Conservation (phyloP, 2,888 invertebrate genomes). For the Lamellibrachia satsuma region DNA sequence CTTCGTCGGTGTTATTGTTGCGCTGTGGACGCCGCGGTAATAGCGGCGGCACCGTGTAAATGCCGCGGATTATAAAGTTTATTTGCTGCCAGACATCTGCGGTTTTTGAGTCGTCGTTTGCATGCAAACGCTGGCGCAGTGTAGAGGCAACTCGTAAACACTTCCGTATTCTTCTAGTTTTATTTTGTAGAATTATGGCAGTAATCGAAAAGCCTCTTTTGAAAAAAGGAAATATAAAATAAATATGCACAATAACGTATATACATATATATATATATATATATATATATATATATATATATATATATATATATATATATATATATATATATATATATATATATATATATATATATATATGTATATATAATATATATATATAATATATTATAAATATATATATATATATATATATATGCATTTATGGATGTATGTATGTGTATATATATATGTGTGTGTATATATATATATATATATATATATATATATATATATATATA, state of each 20-base stretch:
- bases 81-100: neutral
- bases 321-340: too few relatives aligned
- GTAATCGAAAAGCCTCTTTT: neutral
- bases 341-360: neutral
- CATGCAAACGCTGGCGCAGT: neutral
- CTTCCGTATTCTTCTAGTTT: neutral
- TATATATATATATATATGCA: constrained; percentile 23
- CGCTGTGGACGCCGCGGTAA: neutral
- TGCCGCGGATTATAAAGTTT: neutral
- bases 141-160: neutral
- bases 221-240: too few relatives aligned
- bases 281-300: too few relatives aligned
- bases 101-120: neutral
- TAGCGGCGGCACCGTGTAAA: neutral
- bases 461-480: neutral
- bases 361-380: neutral
- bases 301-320: neutral
- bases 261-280: too few relatives aligned
- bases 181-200: neutral
- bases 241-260: too few relatives aligned
- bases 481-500: too few relatives aligned
- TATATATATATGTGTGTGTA: too few relatives aligned
- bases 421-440: too few relatives aligned
- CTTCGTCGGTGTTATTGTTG: constrained; percentile 1
- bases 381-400: constrained; percentile 22